Evolutionary conservation across 2,888 invertebrate genomes (phyloP).

Genomic region (Arrhopalites spinosus): DNA sequence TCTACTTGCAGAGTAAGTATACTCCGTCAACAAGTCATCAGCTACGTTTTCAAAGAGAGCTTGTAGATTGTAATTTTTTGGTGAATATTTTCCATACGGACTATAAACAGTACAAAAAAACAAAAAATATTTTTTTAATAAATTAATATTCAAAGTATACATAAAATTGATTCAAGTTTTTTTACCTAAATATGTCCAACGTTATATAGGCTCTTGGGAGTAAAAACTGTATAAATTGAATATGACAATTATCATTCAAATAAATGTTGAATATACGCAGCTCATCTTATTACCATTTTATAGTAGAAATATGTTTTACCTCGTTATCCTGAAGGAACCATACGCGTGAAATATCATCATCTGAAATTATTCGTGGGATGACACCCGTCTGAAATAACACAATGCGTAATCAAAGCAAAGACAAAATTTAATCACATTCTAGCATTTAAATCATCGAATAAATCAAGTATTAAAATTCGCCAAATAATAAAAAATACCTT

Average conservation of each 20-base stretch:
- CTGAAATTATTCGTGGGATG: constrained; percentile 68
- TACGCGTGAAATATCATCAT: constrained; percentile 77
- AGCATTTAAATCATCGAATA: neutral
- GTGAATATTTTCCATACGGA: neutral
- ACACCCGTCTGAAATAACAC: constrained; percentile 1
- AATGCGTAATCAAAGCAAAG: neutral
- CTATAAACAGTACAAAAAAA: too few relatives aligned
- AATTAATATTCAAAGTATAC: too few relatives aligned
- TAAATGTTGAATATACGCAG: too few relatives aligned
- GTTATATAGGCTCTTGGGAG: constrained; percentile 84
- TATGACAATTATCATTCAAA: too few relatives aligned
- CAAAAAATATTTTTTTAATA: neutral
- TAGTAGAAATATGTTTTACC: too few relatives aligned
- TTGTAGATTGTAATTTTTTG: constrained; percentile 67
- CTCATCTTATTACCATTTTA: too few relatives aligned
- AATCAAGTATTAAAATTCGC: too few relatives aligned
- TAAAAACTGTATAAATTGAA: too few relatives aligned
- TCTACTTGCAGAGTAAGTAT: constrained; percentile 87
- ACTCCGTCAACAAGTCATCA: constrained; percentile 87
- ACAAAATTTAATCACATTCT: neutral
- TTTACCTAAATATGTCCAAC: constrained; percentile 76
- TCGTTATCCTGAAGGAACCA: constrained; percentile 96
- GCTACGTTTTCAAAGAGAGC: constrained; percentile 81
- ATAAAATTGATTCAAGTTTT: too few relatives aligned
- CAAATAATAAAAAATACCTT: constrained; percentile 58